Percentiles rank a stretch among this genome's conserved stretches.
Conservation (phyloP, 1,140 invertebrate genomes). For the Tyrophagus putrescentiae region DNA sequence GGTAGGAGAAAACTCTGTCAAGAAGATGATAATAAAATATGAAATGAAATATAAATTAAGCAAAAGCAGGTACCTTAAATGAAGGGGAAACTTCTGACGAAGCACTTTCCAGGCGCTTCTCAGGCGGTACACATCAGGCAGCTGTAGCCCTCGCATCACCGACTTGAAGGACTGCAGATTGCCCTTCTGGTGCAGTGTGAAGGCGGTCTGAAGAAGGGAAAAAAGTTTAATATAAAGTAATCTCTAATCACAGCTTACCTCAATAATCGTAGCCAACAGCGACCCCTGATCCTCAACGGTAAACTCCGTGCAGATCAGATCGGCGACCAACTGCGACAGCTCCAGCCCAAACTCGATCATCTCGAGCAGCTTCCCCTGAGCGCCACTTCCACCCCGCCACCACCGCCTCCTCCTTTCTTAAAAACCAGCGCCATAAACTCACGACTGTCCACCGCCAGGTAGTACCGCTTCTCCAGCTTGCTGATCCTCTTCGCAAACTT, state of each 20-base stretch:
- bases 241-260: slow-evolving; percentile 3
- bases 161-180: slow-evolving; percentile 20
- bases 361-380: slow-evolving; percentile 26
- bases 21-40: background rate
- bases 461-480: background rate
- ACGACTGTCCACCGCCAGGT: background rate
- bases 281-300: slow-evolving; percentile 10
- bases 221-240: background rate
- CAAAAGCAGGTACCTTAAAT: slow-evolving; percentile 32
- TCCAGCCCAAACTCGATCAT: slow-evolving; percentile 29
- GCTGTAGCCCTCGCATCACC: slow-evolving; percentile 18
- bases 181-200: slow-evolving; percentile 9
- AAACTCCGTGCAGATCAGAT: slow-evolving; percentile 1
- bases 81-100: slow-evolving; percentile 17
- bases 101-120: slow-evolving; percentile 6
- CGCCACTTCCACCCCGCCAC: too few species aligned
- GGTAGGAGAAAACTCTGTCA: background rate
- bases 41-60: background rate
- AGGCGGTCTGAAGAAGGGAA: slow-evolving; percentile 11
- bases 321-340: slow-evolving; percentile 14
- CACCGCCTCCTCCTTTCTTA: slow-evolving; percentile 8
- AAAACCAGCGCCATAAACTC: slow-evolving; percentile 4
- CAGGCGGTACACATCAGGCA: slow-evolving; percentile 14
- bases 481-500: slow-evolving; percentile 1
- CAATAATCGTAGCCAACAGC: slow-evolving; percentile 17